Evolutionary conservation across 2,888 invertebrate species (phyloP), one percentile per base, ranked within the genome.

Genomic region (Harmothoe impar): DNA sequence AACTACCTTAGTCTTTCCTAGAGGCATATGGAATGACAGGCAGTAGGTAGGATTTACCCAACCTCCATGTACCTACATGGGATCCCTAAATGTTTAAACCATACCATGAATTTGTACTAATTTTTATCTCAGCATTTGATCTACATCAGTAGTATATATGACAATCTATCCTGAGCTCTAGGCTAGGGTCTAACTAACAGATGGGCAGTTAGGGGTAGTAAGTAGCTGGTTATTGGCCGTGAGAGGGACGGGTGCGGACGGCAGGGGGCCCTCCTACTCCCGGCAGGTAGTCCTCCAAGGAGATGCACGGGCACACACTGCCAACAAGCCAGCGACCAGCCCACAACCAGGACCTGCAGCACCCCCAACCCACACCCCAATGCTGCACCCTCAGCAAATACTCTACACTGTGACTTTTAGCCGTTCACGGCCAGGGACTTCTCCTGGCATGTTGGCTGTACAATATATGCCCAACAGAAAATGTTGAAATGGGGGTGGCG

Each of bases 241-340:
- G 3, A n/a, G 31, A 17, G 77, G 77, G 29, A 25, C n/a, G 77
- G 25, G 77, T 77, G 31, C 5, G 62, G n/a, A 25, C 62, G 62
- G 62, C 43, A 81, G 35, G 35, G 35, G 81, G 81, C 81, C 81
- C 81, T 29, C 77, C n/a, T 20, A 77, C 77, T 31, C 29, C 77
- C 52, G 23, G 35, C 52, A 25, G 54, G 31, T 86, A 86, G 86
- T 52, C 86, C 54, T 29, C 54, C 52, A 54, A 86, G 86, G 29
- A 29, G 56, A 86, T 86, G 86, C 86, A 54, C 86, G 86, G 86
- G 54, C 86, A 86, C 86, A 86, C 56, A 52, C 86, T 29, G 86
- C 86, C 86, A 86, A 86, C 86, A 86, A 25, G 54, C 35, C n/a
- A 54, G 20, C 31, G 31, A 54, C 54, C 31, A 23, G 54, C 54